Evolutionary conservation across 2,888 invertebrate genomes (phyloP), one percentile per base, ranked within the genome.

Genomic region (Lissonota sp.): DNA sequence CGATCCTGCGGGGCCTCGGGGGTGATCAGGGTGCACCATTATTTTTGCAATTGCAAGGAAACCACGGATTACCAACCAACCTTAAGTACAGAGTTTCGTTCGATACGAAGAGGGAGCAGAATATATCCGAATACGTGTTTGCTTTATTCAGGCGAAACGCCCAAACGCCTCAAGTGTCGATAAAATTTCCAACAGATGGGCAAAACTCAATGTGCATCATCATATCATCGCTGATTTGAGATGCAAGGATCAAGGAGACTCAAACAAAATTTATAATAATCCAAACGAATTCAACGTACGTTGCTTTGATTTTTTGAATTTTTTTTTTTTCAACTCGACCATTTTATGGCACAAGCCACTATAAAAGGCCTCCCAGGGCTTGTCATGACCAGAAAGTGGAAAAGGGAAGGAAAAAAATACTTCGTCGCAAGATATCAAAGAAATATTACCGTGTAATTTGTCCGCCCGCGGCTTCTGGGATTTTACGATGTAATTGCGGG

Each of bases 401-500:
- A 40, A 39, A 40, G 49, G 12, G 2, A 14, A 55, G 10, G n/a
- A 46, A 64, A 57, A 64, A 58, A 74, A 39, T 44, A 64, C 64
- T 70, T 74, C 74, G 78, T 78, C 74, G 72, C 82, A 26, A 67
- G 57, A 80, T 51, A 81, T 55, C 63, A 46, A 60, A 58, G 70
- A 81, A 78, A 78, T 73, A 70, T 73, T n/a, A 53, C 16, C 72
- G 77, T 67, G 83, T 82, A 87, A 87, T 87, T 88, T 87, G 79
- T 79, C 64, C 79, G 70, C 84, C 85, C 75, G 73, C 76, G 81
- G 77, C 78, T 71, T 74, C 75, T 80, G 74, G 63, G 84, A 84
- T 87, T 88, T 88, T 88, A 88, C 85, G 86, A 87, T 83, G 83
- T 87, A 88, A 88, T 86, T 86, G 87, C 81, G 81, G 64, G 82